These are phyloP conservation scores for Siniperca chuatsi DNA, from an alignment of 2,113 vertebrate genomes.

Conservation along the genomic window DNA sequence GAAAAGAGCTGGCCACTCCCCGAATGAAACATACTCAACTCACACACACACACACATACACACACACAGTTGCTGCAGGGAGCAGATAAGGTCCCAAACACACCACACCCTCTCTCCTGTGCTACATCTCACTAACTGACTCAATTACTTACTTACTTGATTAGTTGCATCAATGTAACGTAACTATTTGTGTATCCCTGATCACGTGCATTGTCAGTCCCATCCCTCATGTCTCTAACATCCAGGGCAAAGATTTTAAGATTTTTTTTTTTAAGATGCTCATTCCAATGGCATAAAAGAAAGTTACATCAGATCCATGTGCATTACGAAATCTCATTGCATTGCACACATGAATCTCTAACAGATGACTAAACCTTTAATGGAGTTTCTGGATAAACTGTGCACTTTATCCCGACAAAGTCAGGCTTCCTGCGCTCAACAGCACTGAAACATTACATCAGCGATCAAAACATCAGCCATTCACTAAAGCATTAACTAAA, in stretches of 20 bases:
- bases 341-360: background rate
- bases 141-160: slow-evolving; percentile 43
- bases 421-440: background rate
- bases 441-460: background rate
- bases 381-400: slow-evolving; percentile 45
- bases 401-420: background rate
- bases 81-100: slow-evolving; percentile 78
- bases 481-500: slow-evolving; percentile 1
- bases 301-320: slow-evolving; percentile 16
- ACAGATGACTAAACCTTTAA: slow-evolving; percentile 55
- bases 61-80: slow-evolving; percentile 62
- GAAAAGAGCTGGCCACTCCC: slow-evolving; percentile 65
- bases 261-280: slow-evolving; percentile 9
- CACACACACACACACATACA: background rate
- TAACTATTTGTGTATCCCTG: background rate
- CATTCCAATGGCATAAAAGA: background rate
- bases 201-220: background rate
- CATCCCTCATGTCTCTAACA: background rate
- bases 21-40: slow-evolving; percentile 11
- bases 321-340: background rate
- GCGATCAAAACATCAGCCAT: background rate
- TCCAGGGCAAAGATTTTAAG: background rate
- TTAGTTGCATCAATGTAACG: slow-evolving; percentile 22
- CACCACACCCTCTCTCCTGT: slow-evolving; percentile 77
- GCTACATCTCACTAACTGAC: slow-evolving; percentile 51